phyloP scores from a whole-genome alignment of 2,797 vertebrate species.

The Serranus cabrilla region DNA sequence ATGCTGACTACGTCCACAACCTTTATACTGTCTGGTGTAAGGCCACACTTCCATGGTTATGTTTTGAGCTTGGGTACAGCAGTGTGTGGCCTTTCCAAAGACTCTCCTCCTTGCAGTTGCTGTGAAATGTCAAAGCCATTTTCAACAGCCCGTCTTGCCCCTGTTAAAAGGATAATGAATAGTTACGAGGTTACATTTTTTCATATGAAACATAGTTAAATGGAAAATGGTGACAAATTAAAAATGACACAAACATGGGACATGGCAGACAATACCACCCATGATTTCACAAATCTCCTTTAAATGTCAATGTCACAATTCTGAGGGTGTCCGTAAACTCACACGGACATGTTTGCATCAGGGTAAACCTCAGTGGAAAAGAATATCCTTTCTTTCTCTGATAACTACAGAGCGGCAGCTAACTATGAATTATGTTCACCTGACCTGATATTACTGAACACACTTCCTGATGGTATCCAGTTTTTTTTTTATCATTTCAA shows the following conservation, averaged over 20 bases:
- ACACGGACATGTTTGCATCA: not conserved
- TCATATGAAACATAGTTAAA: not conserved
- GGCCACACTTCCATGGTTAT: not conserved
- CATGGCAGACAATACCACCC: not conserved
- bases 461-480: no score
- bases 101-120: not conserved
- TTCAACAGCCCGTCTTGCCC: not conserved
- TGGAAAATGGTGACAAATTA: not conserved
- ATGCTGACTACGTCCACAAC: no score
- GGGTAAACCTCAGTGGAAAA: not conserved
- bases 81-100: not conserved
- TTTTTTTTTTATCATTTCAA: no score
- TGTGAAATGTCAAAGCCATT: constrained; percentile 21
- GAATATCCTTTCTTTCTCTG: not conserved
- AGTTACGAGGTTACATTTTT: not conserved
- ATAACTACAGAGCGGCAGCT: not conserved
- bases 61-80: not conserved
- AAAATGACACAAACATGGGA: constrained; percentile 1
- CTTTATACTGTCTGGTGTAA: no score
- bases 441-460: not conserved
- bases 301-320: constrained; percentile 17
- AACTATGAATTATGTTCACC: not conserved
- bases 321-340: not conserved
- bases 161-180: not conserved
- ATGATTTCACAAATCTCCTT: constrained; percentile 10